Evolutionary conservation across 2,113 vertebrate species (phyloP), one percentile per base, ranked within the genome.

Genomic region (Tachysurus vachellii): DNA sequence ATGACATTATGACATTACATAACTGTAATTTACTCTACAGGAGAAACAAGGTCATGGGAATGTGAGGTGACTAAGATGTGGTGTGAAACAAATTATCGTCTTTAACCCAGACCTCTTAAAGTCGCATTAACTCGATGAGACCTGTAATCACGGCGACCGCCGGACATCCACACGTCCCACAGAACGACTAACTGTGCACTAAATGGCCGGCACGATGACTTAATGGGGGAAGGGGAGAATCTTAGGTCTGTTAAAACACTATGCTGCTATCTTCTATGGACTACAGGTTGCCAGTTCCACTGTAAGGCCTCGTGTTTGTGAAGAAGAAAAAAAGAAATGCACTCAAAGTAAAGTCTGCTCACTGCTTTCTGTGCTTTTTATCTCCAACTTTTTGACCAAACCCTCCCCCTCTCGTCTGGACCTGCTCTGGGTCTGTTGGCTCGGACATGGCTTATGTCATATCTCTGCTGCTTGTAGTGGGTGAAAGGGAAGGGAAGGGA

Each of bases 61-160:
- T 75, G 19, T 31, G 80, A 84, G 47, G 80, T 62, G 56, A 64
- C 59, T 54, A 50, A 86, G 50, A 75, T 79, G 53, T 13, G 36
- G 68, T 76, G 87, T 82, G 73, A 85, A 84, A 79, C 42, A 86
- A 87, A 89, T 86, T 87, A 88, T 85, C 73, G 56, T 68, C 85
- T 89, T 85, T 80, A 42, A 84, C 84, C n/a, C 21, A 82, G 59
- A 66, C 44, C 82, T 62, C 77, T 89, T 28, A 88, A 36, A 84
- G 87, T 82, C 87, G 84, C 61, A 80, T 84, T 89, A 90, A 76
- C 79, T 87, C 53, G 64, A 66, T 4, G 36, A 91, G 84, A 81
- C 91, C 90, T 93, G 89, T 88, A 92, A 94, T 93, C 89, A 87
- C 62, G 23, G 53, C 47, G 21, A 86, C 84, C 54, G 1, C 76